A percentile compares a stretch with the other conserved stretches of the same genome.
phyloP scores from a whole-genome alignment of 2,888 invertebrate species.

The Pseudococcus jackbeardsleyi region DNA sequence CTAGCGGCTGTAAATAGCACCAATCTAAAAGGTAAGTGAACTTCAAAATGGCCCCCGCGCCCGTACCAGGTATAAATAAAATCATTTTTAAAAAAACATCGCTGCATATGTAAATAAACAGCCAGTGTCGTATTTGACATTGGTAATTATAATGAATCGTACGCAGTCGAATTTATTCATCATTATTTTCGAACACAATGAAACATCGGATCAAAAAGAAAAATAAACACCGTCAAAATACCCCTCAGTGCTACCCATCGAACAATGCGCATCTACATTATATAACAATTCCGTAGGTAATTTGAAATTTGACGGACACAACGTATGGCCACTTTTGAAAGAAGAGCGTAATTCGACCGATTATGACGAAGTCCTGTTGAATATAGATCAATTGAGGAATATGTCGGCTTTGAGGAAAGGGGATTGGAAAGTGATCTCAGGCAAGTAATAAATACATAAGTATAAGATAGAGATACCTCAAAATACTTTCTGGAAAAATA shows the following conservation, averaged over 20 bases:
- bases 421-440: slow-evolving; percentile 61
- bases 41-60: background rate
- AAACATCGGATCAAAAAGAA: background rate
- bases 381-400: slow-evolving; percentile 51
- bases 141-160: background rate
- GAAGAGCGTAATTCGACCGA: slow-evolving; percentile 5
- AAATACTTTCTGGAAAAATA: no score
- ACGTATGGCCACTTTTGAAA: slow-evolving; percentile 58
- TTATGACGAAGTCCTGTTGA: slow-evolving; percentile 55
- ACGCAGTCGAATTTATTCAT: background rate
- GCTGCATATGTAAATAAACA: background rate
- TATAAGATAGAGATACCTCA: background rate
- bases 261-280: background rate
- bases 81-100: background rate
- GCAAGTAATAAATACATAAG: background rate
- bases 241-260: background rate
- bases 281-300: background rate
- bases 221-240: background rate
- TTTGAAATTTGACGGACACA: slow-evolving; percentile 57
- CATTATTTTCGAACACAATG: background rate
- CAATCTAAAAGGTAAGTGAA: slow-evolving; percentile 37
- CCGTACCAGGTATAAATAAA: background rate
- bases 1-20: slow-evolving; percentile 74
- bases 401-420: slow-evolving; percentile 60
- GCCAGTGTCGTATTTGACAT: background rate